These are phyloP conservation scores for Tetragonula clypearis DNA, from an alignment of 1,140 invertebrate species.

Conservation along the genomic window DNA sequence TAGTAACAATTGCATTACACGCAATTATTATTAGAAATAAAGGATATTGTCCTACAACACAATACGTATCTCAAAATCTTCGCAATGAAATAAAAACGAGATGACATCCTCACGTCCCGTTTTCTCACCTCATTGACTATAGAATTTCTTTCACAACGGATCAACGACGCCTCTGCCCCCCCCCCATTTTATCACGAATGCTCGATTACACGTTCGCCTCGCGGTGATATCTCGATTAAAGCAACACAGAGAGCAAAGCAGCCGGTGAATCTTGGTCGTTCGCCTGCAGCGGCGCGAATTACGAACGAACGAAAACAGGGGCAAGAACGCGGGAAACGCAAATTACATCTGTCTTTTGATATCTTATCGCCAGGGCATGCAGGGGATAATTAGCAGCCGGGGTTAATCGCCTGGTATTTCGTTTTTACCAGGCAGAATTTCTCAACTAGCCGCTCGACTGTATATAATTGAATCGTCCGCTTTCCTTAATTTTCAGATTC, in stretches of 20 bases:
- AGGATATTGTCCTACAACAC: too few relatives aligned
- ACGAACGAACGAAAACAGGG: not conserved
- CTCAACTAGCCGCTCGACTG: not conserved
- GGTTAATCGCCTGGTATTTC: not conserved
- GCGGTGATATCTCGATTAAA: constrained; percentile 34
- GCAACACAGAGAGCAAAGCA: not conserved
- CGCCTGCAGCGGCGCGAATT: not conserved
- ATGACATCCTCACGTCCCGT: too few relatives aligned
- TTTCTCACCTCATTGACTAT: too few relatives aligned
- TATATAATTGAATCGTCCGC: too few relatives aligned
- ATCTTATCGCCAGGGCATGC: not conserved
- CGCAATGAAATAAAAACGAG: too few relatives aligned
- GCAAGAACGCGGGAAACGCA: constrained; percentile 16
- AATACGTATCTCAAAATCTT: not conserved
- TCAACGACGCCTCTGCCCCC: not conserved
- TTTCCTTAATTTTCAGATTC: not conserved
- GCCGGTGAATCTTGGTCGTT: not conserved
- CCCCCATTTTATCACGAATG: not conserved
- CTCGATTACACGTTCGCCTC: constrained; percentile 12
- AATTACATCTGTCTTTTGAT: constrained; percentile 33
- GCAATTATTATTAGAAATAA: too few relatives aligned
- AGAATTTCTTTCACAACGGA: not conserved
- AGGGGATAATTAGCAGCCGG: not conserved
- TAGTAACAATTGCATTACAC: too few relatives aligned
- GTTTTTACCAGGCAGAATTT: not conserved